Conservation (phyloP, 2,113 vertebrate species). For the Albula goreensis region DNA sequence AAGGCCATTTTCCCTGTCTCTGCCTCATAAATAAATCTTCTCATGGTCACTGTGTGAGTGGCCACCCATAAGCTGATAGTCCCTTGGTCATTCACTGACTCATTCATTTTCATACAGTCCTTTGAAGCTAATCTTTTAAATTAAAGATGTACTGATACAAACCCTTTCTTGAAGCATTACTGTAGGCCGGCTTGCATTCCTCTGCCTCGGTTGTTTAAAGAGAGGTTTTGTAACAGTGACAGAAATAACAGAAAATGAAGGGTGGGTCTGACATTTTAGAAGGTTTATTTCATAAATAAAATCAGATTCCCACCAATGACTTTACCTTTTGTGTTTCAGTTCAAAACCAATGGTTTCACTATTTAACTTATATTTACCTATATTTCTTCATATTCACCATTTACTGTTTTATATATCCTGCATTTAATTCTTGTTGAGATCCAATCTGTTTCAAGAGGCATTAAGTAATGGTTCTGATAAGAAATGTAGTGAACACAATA, state of each 20-base stretch:
- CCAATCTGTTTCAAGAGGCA: too few relatives aligned
- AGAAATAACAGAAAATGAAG: not conserved
- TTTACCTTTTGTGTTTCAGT: too few relatives aligned
- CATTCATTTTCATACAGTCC: slow-evolving; percentile 59
- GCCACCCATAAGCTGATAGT: slow-evolving; percentile 61
- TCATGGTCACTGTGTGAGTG: slow-evolving; percentile 58
- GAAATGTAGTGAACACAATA: too few relatives aligned
- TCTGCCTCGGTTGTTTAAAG: slow-evolving; percentile 50
- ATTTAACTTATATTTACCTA: too few relatives aligned
- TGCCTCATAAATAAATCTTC: slow-evolving; percentile 45
- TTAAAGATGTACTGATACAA: slow-evolving; percentile 69
- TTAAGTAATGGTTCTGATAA: too few relatives aligned
- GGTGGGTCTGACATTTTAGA: not conserved
- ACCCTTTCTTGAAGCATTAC: slow-evolving; percentile 46
- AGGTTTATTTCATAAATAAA: too few relatives aligned
- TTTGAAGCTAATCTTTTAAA: slow-evolving; percentile 65
- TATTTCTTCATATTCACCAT: too few relatives aligned
- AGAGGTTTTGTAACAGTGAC: not conserved
- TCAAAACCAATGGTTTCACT: too few relatives aligned
- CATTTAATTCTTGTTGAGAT: too few relatives aligned
- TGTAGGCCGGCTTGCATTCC: slow-evolving; percentile 37
- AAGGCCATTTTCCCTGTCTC: slow-evolving; percentile 27
- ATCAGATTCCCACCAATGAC: too few relatives aligned
- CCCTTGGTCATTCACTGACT: slow-evolving; percentile 59
- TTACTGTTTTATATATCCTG: too few relatives aligned